phyloP scores from a whole-genome alignment of 2,797 vertebrate species.

The Uromys caudimaculatus region DNA sequence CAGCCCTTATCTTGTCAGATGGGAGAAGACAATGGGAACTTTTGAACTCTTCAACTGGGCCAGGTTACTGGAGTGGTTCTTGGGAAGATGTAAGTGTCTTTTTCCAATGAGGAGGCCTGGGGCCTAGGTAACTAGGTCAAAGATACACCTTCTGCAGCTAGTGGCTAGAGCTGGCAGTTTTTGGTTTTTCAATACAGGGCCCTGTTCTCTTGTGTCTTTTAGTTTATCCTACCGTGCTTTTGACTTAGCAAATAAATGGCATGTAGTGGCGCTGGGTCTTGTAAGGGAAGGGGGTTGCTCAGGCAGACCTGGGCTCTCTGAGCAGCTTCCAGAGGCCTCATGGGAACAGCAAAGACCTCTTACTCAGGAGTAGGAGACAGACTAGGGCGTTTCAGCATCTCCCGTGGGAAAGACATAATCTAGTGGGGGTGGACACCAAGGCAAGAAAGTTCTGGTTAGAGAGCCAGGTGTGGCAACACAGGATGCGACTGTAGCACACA shows the following conservation, averaged over 20 bases:
- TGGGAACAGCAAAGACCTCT: neutral
- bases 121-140: neutral
- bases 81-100: rapidly evolving
- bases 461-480: neutral
- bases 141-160: neutral
- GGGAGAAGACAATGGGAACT: neutral
- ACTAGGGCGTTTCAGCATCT: neutral
- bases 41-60: neutral
- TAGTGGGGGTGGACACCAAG: rapidly evolving
- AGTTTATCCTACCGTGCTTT: neutral
- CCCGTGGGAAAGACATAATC: neutral
- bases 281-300: too few species aligned
- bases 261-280: too few species aligned
- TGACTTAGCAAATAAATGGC: neutral
- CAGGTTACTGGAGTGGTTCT: neutral
- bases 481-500: neutral
- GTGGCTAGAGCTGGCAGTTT: neutral
- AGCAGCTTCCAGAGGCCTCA: neutral
- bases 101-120: neutral
- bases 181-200: neutral
- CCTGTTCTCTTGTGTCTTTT: neutral
- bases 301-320: neutral
- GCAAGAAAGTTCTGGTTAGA: neutral
- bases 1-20: neutral
- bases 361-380: neutral